A percentile compares a stretch with the other conserved stretches of the same genome.
phyloP scores from a whole-genome alignment of 2,113 vertebrate species.

The Mus pahari region DNA sequence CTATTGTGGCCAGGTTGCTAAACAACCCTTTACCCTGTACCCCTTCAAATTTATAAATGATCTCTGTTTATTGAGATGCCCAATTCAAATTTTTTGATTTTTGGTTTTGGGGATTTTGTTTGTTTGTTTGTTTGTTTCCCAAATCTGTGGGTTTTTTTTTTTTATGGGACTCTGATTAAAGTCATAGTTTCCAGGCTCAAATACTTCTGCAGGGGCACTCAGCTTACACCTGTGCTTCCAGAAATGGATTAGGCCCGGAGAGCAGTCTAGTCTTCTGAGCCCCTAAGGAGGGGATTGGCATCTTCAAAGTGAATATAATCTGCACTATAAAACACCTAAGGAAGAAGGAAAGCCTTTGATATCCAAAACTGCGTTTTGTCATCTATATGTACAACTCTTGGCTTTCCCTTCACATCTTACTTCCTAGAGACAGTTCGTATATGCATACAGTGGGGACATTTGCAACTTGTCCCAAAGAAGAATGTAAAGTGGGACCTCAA shows the following conservation, averaged over 20 bases:
- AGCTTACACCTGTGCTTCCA: background rate
- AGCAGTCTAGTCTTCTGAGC: background rate
- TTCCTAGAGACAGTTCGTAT: background rate
- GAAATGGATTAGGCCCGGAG: background rate
- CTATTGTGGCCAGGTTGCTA: background rate
- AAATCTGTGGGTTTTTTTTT: background rate
- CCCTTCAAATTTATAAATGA: slow-evolving; percentile 30
- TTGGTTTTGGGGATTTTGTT: too few species aligned
- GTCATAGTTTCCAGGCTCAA: background rate
- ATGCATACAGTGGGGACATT: background rate
- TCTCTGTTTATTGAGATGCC: background rate
- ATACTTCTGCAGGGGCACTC: background rate
- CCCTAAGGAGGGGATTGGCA: background rate
- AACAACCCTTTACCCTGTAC: background rate
- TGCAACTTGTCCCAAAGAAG: background rate
- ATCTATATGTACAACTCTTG: background rate
- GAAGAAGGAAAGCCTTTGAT: background rate
- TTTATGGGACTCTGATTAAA: background rate
- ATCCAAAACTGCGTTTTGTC: background rate
- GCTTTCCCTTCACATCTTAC: background rate
- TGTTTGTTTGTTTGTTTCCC: background rate
- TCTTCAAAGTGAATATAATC: background rate
- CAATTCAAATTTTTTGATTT: background rate
- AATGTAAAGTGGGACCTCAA: slow-evolving; percentile 16
- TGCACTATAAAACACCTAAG: background rate